Evolutionary conservation across 2,113 vertebrate species (phyloP), one percentile per base, ranked within the genome.

Genomic region (Ardeotis arabs): DNA sequence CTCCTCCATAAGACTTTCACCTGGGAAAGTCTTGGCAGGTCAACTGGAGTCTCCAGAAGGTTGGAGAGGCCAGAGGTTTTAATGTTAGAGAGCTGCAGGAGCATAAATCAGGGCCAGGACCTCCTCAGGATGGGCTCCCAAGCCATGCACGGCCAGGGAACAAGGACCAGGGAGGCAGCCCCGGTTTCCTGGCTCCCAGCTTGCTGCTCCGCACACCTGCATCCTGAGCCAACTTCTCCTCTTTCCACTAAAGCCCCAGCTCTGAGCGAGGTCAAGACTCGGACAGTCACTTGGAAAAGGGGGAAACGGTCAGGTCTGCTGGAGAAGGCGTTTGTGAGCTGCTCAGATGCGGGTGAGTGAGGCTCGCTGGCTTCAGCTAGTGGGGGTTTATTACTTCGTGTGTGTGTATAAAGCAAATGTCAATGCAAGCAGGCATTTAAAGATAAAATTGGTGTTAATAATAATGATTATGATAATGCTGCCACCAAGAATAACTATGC

Each of bases 361-460:
- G 41, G 37, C 77, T 84, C 75, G 1, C 7, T 60, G 87, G 56
- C 56, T 31, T 31, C 0, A 9, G 19, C 73, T 70, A 5, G 27
- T 10, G 10, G 35, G 21, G 22, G 33, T 16, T 80, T 33, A 10
- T 75, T 84, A 37, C 63, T 74, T 45, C 4, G 21, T 16, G 24
- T 60, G 55, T 45, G 80, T 59, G 37, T 49, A 23, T 5, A 47
- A 59, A 81, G 89, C 39, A 84, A 95, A 96, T 89, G 91, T 74
- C 91, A 88, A 11, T 2, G 49, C 64, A 67, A 59, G 62, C 73
- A 87, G 76, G 70, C 49, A 17, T 67, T 79, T 82, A 75, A n/a
- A 93, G 90, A 39, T 33, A 52, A 63, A 95, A 93, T 23, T 60
- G 45, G 53, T 68, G 78, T 44, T 95, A 79, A 87, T 82, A 93